phyloP scores from a whole-genome alignment of 2,888 invertebrate species.

The Cheilosia impressa region DNA sequence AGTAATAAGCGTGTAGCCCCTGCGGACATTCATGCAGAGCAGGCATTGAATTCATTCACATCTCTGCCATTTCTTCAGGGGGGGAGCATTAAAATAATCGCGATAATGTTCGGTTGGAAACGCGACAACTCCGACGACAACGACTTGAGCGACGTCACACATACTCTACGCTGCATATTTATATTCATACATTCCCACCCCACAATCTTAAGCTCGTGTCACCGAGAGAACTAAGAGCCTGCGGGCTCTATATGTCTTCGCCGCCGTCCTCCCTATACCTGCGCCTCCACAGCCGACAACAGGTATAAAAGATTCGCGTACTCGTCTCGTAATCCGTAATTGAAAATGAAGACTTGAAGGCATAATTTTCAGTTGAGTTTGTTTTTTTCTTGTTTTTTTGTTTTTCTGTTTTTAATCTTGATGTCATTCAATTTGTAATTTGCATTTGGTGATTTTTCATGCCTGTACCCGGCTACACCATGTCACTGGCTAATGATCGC shows the following conservation, averaged over 20 bases:
- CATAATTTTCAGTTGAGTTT: slow-evolving; percentile 68
- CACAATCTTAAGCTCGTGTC: slow-evolving; percentile 72
- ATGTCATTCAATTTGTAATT: slow-evolving; percentile 75
- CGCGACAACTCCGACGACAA: slow-evolving; percentile 57
- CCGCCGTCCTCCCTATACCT: not conserved
- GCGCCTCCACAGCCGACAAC: not conserved
- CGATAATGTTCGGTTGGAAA: slow-evolving; percentile 62
- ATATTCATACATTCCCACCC: not conserved
- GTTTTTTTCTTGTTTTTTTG: not conserved
- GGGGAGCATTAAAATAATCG: slow-evolving; percentile 63
- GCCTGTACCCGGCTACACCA: slow-evolving; percentile 36
- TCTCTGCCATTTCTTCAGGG: slow-evolving; percentile 25
- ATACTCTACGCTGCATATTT: slow-evolving; percentile 8
- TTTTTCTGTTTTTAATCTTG: slow-evolving; percentile 46
- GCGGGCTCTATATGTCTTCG: slow-evolving; percentile 1
- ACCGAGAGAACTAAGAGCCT: slow-evolving; percentile 42
- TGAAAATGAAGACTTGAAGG: slow-evolving; percentile 75
- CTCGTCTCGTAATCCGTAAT: slow-evolving; percentile 68
- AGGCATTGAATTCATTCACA: slow-evolving; percentile 56
- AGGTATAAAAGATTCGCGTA: slow-evolving; percentile 20
- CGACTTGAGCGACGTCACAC: not conserved
- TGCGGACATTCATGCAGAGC: slow-evolving; percentile 41
- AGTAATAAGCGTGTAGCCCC: slow-evolving; percentile 66
- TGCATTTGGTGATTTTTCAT: slow-evolving; percentile 68
- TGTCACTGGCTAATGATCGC: slow-evolving; percentile 50